Evolutionary conservation across 1,140 invertebrate genomes (phyloP).

Genomic region (Onthophagus taurus): DNA sequence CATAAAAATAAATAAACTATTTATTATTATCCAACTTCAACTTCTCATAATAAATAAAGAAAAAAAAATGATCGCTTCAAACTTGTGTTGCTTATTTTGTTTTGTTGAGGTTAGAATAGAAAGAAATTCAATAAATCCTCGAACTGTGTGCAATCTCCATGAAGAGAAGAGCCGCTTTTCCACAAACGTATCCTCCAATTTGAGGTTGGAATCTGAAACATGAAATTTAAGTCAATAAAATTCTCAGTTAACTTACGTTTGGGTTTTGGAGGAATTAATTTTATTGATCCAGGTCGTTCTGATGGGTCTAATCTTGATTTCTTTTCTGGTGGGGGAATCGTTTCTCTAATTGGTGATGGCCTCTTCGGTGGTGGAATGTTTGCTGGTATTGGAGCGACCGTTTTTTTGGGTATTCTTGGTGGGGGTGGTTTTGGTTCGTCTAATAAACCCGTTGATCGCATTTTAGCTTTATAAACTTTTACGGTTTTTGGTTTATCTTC

Average conservation of each 20-base stretch:
- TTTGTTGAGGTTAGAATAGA: too few species aligned
- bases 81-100: too few species aligned
- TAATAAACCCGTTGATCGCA: conserved; percentile 74
- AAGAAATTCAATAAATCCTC: too few species aligned
- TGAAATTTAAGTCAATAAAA: conserved; percentile 18
- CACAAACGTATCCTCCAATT: too few species aligned
- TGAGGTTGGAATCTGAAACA: conserved; percentile 25
- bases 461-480: conserved; percentile 80
- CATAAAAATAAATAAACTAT: too few species aligned
- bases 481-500: conserved; percentile 67
- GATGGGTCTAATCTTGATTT: conserved; percentile 42
- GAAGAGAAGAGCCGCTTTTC: too few species aligned
- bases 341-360: conserved; percentile 49
- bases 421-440: conserved; percentile 73
- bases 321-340: conserved; percentile 57
- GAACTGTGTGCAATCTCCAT: too few species aligned
- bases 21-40: too few species aligned
- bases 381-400: conserved; percentile 40
- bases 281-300: conserved; percentile 69
- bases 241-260: conserved; percentile 64
- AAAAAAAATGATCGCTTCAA: too few species aligned
- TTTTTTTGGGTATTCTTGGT: conserved; percentile 53
- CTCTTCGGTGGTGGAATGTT: conserved; percentile 42
- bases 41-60: too few species aligned
- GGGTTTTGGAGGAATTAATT: conserved; percentile 75